These are phyloP conservation scores for Sinella curviseta DNA, from an alignment of 1,140 invertebrate genomes.

Conservation along the genomic window DNA sequence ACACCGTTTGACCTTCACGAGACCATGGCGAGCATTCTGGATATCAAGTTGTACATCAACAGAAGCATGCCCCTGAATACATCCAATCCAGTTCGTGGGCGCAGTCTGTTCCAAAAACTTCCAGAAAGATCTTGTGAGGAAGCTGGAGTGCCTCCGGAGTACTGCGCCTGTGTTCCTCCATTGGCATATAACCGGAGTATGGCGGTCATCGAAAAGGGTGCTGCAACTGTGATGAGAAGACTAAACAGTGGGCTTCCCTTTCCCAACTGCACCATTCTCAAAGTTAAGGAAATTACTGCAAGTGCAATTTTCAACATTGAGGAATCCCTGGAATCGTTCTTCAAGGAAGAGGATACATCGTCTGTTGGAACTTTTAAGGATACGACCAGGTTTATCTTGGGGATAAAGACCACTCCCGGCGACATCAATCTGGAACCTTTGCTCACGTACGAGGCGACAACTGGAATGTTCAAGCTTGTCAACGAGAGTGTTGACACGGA, in stretches of 20 bases:
- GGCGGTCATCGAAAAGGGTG: constrained; percentile 1
- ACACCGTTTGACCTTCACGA: constrained; percentile 41
- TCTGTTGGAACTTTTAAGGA: too few species aligned
- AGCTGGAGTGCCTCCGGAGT: constrained; percentile 34
- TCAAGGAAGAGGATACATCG: too few species aligned
- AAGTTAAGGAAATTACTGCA: constrained; percentile 19
- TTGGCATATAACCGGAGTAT: constrained; percentile 1
- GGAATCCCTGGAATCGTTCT: too few species aligned
- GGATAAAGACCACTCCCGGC: too few species aligned
- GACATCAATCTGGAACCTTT: too few species aligned
- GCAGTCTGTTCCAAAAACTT: constrained; percentile 30
- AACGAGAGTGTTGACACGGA: too few species aligned
- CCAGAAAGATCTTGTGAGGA: constrained; percentile 28
- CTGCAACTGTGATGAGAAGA: not conserved
- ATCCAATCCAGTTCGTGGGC: constrained; percentile 15
- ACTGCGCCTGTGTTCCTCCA: constrained; percentile 37
- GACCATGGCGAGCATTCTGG: constrained; percentile 35
- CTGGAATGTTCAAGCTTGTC: too few species aligned
- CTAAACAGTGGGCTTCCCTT: constrained; percentile 33
- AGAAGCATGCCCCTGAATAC: not conserved
- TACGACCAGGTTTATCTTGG: too few species aligned
- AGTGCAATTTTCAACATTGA: too few species aligned
- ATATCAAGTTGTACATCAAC: not conserved
- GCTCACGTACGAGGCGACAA: too few species aligned
- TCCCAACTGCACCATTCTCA: constrained; percentile 13